A percentile compares a stretch with the other conserved stretches of the same genome.
phyloP scores from a whole-genome alignment of 2,888 invertebrate genomes.

The Mythimna ferrago region DNA sequence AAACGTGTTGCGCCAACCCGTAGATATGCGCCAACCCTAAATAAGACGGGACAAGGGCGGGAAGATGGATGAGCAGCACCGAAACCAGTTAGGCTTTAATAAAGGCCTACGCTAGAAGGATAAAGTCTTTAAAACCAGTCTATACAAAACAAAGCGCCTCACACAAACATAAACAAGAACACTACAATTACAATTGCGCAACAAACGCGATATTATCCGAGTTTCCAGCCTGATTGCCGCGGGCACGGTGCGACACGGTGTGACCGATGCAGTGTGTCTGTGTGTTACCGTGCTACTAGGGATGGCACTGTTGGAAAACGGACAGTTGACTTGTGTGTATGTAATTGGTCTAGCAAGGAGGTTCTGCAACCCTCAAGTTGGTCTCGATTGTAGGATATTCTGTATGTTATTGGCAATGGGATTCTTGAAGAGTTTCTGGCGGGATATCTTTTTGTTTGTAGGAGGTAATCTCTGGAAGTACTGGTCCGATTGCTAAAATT shows the following conservation, averaged over 20 bases:
- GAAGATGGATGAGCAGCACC: neutral
- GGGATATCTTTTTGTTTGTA: too few species aligned
- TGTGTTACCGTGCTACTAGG: constrained; percentile 51
- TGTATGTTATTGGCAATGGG: neutral
- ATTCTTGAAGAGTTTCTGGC: neutral
- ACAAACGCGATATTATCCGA: constrained; percentile 38
- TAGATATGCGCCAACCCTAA: too few species aligned
- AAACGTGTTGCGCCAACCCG: too few species aligned
- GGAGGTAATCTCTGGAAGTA: too few species aligned
- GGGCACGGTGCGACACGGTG: constrained; percentile 49
- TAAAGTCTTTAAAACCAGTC: constrained; percentile 18
- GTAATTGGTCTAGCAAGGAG: constrained; percentile 32
- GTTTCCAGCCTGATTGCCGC: constrained; percentile 64
- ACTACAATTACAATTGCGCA: constrained; percentile 54
- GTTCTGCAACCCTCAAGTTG: constrained; percentile 34
- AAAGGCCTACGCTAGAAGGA: constrained; percentile 17
- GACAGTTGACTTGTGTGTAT: constrained; percentile 2
- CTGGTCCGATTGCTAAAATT: too few species aligned
- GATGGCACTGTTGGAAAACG: constrained; percentile 42
- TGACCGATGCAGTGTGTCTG: constrained; percentile 34
- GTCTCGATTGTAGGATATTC: neutral
- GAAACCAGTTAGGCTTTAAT: constrained; percentile 12
- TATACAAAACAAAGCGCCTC: constrained; percentile 27
- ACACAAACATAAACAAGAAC: constrained; percentile 35
- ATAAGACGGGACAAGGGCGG: too few species aligned